A percentile compares a stretch with the other conserved stretches of the same genome.
Evolutionary conservation across 2,888 invertebrate species (phyloP).

Genomic region (Phalera bucephala): DNA sequence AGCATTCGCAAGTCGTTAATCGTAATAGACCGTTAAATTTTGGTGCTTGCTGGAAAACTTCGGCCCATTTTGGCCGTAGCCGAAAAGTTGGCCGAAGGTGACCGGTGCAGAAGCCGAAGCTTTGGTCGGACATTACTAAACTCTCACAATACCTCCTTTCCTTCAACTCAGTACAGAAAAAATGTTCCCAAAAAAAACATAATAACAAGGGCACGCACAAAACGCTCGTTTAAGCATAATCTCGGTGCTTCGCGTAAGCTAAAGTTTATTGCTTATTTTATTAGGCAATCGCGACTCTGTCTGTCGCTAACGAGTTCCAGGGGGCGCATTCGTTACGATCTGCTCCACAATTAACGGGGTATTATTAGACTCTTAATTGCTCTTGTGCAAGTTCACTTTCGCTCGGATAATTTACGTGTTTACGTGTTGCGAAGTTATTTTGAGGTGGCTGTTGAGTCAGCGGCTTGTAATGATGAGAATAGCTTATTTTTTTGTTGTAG

Average conservation of each 20-base stretch:
- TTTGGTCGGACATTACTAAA: too few relatives aligned
- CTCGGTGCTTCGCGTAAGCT: conserved; percentile 11
- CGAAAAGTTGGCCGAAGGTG: too few relatives aligned
- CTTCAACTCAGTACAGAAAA: too few relatives aligned
- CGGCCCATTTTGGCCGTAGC: too few relatives aligned
- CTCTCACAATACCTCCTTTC: too few relatives aligned
- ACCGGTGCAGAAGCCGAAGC: too few relatives aligned
- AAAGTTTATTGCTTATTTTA: conserved; percentile 44
- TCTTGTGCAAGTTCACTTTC: conserved; percentile 55
- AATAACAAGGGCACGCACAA: too few relatives aligned
- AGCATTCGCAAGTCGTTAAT: too few relatives aligned
- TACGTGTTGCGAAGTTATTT: conserved; percentile 11
- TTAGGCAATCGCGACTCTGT: conserved; percentile 37
- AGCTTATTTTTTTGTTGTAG: too few relatives aligned
- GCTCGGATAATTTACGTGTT: conserved; percentile 42
- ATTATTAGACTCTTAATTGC: conserved; percentile 55
- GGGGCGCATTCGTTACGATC: conserved; percentile 53
- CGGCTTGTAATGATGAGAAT: neutral
- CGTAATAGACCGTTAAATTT: too few relatives aligned
- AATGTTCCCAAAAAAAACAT: too few relatives aligned
- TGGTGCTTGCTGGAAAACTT: too few relatives aligned
- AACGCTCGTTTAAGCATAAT: conserved; percentile 9
- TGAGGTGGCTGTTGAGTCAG: conserved; percentile 6
- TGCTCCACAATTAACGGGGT: conserved; percentile 55
- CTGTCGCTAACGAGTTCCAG: conserved; percentile 33